Base-by-base conservation (phyloP, 2,113 vertebrate genomes). In the Scophthalmus maximus region DNA sequence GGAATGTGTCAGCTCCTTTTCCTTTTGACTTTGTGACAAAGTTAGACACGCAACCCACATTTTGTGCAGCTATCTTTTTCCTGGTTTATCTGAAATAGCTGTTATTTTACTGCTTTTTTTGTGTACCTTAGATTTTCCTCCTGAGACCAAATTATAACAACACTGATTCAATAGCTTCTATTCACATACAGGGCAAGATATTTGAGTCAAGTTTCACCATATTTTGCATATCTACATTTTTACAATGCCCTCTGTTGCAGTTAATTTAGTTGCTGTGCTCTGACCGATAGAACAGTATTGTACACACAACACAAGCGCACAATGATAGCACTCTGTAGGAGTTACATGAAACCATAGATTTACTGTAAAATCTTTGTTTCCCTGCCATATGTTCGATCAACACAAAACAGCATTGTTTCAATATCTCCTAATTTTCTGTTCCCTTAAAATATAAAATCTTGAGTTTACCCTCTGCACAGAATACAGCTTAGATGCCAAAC, bases 321-420 rank as follows among this genome's bases (percentile, higher is more conserved):
- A 70, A 29, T 61, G 74, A 67, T 30, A 69, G 42, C 30, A 30
- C n/a, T 71, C 68, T 76, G 69, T 80, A 30, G 73, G 69, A 66
- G 83, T 76, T 61, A 57, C 52, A 63, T 73, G 42, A 82, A 76
- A 74, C 76, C 42, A 29, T 30, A 63, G 59, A 49, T 75, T 71
- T 60, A 63, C 76, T 58, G 23, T 68, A 66, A 40, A 47, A 23
- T 70, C 57, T 82, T 78, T 74, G 52, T 86, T 40, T 74, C 36
- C 12, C 20, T 79, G 50, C 29, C 72, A 50, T 69, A 69, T 77
- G 75, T 79, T 62, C 36, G n/a, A 66, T 61, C 22, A 53, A 78
- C 50, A 81, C 67, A 68, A 88, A 71, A 55, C 46, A 11, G 14
- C 30, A 75, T 51, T 78, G 44, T 76, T 82, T 49, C 32, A 68